Percentiles rank a stretch among this genome's conserved stretches.
These are phyloP conservation scores for Apocheima hispidaria DNA, from an alignment of 2,888 invertebrate species.

Conservation along the genomic window DNA sequence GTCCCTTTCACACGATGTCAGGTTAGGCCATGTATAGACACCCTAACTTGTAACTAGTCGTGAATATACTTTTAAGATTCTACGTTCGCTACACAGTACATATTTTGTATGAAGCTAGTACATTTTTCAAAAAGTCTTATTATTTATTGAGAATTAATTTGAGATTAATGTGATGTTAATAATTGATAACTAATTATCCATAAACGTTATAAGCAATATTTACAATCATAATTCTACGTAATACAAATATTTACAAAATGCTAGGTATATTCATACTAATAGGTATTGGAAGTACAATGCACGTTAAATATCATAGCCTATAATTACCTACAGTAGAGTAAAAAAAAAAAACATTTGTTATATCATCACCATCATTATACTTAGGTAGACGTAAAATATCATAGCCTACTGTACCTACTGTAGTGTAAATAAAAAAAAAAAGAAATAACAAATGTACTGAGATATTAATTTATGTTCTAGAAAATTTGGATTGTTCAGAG, in stretches of 20 bases:
- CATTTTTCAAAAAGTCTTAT: constrained; percentile 42
- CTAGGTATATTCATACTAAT: constrained; percentile 34
- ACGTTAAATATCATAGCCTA: constrained; percentile 50
- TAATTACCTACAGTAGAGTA: constrained; percentile 7
- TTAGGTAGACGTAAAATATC: no score
- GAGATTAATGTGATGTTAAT: constrained; percentile 60
- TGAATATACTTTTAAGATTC: constrained; percentile 12
- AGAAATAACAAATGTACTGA: no score
- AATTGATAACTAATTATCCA: constrained; percentile 47
- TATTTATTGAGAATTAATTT: constrained; percentile 32
- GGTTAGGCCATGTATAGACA: no score
- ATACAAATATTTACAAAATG: constrained; percentile 45
- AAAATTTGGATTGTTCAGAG: no score
- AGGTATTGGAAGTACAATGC: constrained; percentile 65
- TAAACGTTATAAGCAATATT: constrained; percentile 44
- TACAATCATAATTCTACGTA: constrained; percentile 46
- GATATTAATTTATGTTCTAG: no score
- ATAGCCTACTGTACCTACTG: no score
- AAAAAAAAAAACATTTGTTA: constrained; percentile 1
- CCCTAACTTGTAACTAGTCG: no score
- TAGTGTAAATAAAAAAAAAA: no score
- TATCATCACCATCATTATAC: neutral
- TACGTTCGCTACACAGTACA: constrained; percentile 16
- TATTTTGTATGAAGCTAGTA: constrained; percentile 41
- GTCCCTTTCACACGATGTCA: no score